A percentile compares a stretch with the other conserved stretches of the same genome.
phyloP scores from a whole-genome alignment of 1,140 invertebrate species.

The Artemia franciscana region DNA sequence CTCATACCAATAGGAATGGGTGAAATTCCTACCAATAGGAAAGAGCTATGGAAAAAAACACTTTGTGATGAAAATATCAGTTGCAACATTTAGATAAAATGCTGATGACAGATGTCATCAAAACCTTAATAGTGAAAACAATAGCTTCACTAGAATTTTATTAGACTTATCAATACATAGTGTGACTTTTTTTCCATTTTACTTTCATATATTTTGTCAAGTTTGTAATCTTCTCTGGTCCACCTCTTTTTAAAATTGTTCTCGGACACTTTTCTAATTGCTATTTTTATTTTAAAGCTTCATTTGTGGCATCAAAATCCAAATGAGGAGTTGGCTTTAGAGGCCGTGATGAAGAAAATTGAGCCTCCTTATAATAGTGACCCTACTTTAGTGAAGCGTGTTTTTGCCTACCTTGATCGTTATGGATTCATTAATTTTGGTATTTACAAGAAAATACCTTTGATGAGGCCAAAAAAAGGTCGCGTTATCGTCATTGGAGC shows the following conservation, averaged over 20 bases:
- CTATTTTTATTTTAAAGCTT: conserved; percentile 28
- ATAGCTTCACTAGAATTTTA: too few relatives aligned
- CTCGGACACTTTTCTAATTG: conserved; percentile 1
- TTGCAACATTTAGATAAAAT: too few relatives aligned
- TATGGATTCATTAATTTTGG: conserved; percentile 98
- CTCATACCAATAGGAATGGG: too few relatives aligned
- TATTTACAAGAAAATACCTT: conserved; percentile 65
- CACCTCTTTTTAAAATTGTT: not conserved
- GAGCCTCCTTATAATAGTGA: conserved; percentile 84
- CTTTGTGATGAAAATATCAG: too few relatives aligned
- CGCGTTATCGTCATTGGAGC: conserved; percentile 88
- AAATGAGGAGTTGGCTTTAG: conserved; percentile 65
- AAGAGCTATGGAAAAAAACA: too few relatives aligned
- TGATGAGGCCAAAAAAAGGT: conserved; percentile 49
- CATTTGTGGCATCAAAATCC: conserved; percentile 93
- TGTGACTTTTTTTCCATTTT: too few relatives aligned
- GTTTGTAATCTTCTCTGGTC: not conserved
- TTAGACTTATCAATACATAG: too few relatives aligned
- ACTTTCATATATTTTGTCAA: too few relatives aligned
- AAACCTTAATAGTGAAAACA: too few relatives aligned
- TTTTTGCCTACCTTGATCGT: conserved; percentile 78
- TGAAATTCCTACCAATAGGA: too few relatives aligned
- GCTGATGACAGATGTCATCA: too few relatives aligned
- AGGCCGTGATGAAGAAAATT: conserved; percentile 52
- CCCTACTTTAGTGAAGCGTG: conserved; percentile 47